Evolutionary conservation across 2,888 invertebrate species (phyloP), one percentile per base, ranked within the genome.

Genomic region (Chymomyza procnemis): DNA sequence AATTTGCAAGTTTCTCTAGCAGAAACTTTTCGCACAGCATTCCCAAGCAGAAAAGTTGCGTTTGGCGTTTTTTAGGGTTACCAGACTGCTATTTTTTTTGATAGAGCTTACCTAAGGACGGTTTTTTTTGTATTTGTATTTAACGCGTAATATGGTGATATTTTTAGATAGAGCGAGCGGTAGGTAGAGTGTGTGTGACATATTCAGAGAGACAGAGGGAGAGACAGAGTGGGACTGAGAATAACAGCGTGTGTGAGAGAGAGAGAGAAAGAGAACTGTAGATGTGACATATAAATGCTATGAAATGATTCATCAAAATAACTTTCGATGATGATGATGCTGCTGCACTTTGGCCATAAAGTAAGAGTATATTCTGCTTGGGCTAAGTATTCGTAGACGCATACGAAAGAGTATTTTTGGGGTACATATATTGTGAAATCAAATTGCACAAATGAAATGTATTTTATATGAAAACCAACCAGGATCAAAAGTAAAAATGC

Each of bases 41-140:
- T 83, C 87, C 87, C 88, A 87, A 87, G 87, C 87, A 87, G 87
- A 86, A 87, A 82, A 73, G 64, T 62, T 62, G 46, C 8, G 64
- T 58, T 30, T 66, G 55, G 66, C 66, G 60, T 67, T 58, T 64
- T 54, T 50, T 54, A 55, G 34, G 34, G 18, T 55, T 50, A 69
- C 26, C 58, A 21, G 55, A 64, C 19, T 58, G 12, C 18, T 41
- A 21, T 18, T 22, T 12, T 48, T 54, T 48, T 54, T 19, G 61
- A 47, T 55, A 8, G 26, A 54, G n/a, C 41, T 26, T 26, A 26
- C 26, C 26, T 26, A 26, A 26, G 22, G 66, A 65, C 69, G 67
- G 68, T 69, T 58, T 62, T 54, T 56, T 50, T 62, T 61, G 12
- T 67, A 60, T 52, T 55, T 19, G 61, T 18, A n/a, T 5, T 8